A percentile compares a stretch with the other conserved stretches of the same genome.
These are phyloP conservation scores for Tricholauxania praeusta DNA, from an alignment of 2,888 invertebrate species.

Conservation along the genomic window DNA sequence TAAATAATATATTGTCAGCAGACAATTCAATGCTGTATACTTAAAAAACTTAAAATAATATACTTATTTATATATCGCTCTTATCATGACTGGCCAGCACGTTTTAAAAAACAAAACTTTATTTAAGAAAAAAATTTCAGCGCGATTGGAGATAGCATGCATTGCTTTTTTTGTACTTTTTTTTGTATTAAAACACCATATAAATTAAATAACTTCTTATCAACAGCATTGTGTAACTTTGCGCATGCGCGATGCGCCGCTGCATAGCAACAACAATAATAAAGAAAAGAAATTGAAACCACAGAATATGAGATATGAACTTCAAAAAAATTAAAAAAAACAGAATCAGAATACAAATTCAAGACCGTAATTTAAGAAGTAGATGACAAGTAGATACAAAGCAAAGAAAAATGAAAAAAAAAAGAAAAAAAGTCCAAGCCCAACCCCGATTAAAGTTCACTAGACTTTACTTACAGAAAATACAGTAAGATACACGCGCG, in stretches of 20 bases:
- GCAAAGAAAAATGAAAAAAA: too few relatives aligned
- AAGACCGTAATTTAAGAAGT: background rate
- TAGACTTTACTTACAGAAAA: slow-evolving; percentile 7
- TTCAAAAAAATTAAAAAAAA: background rate
- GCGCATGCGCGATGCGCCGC: background rate
- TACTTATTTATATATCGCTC: too few relatives aligned
- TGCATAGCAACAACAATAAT: background rate
- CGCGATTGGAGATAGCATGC: background rate
- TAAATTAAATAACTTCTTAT: slow-evolving; percentile 3
- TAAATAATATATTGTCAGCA: slow-evolving; percentile 23
- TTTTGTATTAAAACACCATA: background rate
- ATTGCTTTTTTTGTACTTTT: background rate
- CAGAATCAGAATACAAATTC: too few relatives aligned
- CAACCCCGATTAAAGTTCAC: slow-evolving; percentile 7
- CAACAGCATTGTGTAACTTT: background rate
- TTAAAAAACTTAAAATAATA: too few relatives aligned
- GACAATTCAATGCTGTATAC: slow-evolving; percentile 15
- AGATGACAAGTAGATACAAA: background rate
- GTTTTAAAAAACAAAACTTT: too few relatives aligned
- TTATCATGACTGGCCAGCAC: too few relatives aligned
- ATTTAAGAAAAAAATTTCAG: too few relatives aligned
- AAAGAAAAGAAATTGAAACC: background rate
- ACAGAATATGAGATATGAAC: background rate
- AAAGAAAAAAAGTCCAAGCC: background rate
- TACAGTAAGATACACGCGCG: background rate